phyloP scores from a whole-genome alignment of 2,797 vertebrate genomes.

The Etheostoma nigrum region DNA sequence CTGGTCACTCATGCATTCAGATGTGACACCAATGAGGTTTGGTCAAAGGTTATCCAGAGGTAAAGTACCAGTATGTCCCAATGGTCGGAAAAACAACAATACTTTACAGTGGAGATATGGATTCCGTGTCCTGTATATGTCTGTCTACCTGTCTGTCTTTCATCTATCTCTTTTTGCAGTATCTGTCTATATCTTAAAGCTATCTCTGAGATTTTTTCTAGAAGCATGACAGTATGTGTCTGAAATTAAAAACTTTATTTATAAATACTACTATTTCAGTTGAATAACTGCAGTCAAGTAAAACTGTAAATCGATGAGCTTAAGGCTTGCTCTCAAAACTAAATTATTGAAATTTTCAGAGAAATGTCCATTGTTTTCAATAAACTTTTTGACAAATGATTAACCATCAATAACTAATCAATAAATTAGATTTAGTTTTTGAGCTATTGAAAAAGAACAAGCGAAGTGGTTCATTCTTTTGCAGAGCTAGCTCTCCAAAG shows the following conservation, averaged over 20 bases:
- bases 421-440: conserved; percentile 64
- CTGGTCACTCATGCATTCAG: conserved; percentile 78
- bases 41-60: conserved; percentile 78
- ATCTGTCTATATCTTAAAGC: neutral
- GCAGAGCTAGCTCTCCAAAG: conserved; percentile 57
- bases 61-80: conserved; percentile 48
- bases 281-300: conserved; percentile 11
- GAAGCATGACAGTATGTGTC: neutral
- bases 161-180: neutral
- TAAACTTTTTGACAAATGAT: conserved; percentile 71
- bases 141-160: neutral
- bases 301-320: conserved; percentile 31
- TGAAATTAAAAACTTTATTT: neutral
- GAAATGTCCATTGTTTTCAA: conserved; percentile 50
- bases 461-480: conserved; percentile 62
- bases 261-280: neutral
- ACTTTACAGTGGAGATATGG: conserved; percentile 11
- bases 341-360: conserved; percentile 54
- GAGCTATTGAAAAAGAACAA: conserved; percentile 50
- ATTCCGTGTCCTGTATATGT: neutral
- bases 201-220: neutral
- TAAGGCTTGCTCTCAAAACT: conserved; percentile 18
- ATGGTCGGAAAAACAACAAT: conserved; percentile 15
- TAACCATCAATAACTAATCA: conserved; percentile 72
- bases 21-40: conserved; percentile 75